Evolutionary conservation across 2,113 vertebrate species (phyloP).

Genomic region (Dicerorhinus sumatrensis): DNA sequence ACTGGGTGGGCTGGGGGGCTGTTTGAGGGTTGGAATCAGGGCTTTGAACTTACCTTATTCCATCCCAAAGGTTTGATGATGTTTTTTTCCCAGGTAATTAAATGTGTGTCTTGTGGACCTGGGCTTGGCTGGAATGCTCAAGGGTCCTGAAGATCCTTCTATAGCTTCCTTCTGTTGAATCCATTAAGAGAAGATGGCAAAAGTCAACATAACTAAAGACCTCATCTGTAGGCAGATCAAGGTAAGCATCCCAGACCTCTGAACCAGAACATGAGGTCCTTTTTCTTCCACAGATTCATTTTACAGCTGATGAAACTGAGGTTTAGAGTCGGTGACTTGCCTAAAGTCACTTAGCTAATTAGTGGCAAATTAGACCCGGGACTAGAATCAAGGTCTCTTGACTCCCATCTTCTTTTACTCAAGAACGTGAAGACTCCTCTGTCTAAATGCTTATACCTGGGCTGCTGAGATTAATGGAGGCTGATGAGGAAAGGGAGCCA

Average conservation of each 20-base stretch:
- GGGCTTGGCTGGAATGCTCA: slow-evolving; percentile 85
- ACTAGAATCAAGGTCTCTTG: background rate
- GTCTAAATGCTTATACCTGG: background rate
- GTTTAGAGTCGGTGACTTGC: slow-evolving; percentile 20
- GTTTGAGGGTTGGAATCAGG: background rate
- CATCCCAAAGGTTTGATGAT: slow-evolving; percentile 37
- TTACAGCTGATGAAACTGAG: slow-evolving; percentile 1
- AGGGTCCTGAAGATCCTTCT: slow-evolving; percentile 88
- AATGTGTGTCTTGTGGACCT: slow-evolving; percentile 76
- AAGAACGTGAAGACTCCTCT: background rate
- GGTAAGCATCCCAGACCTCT: slow-evolving; percentile 79
- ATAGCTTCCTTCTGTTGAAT: slow-evolving; percentile 83
- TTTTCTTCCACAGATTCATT: background rate
- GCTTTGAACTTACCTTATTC: background rate
- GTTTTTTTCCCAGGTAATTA: slow-evolving; percentile 83
- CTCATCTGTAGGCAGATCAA: slow-evolving; percentile 95
- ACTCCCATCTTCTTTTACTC: background rate
- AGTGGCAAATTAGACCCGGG: background rate
- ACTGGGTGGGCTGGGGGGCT: background rate
- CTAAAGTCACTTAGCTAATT: background rate
- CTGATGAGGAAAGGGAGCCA: background rate
- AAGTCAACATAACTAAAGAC: slow-evolving; percentile 96
- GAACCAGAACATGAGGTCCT: background rate
- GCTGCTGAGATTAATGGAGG: slow-evolving; percentile 22
- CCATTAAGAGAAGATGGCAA: slow-evolving; percentile 92